phyloP scores from a whole-genome alignment of 2,888 invertebrate genomes.

The Spilosoma lubricipeda region DNA sequence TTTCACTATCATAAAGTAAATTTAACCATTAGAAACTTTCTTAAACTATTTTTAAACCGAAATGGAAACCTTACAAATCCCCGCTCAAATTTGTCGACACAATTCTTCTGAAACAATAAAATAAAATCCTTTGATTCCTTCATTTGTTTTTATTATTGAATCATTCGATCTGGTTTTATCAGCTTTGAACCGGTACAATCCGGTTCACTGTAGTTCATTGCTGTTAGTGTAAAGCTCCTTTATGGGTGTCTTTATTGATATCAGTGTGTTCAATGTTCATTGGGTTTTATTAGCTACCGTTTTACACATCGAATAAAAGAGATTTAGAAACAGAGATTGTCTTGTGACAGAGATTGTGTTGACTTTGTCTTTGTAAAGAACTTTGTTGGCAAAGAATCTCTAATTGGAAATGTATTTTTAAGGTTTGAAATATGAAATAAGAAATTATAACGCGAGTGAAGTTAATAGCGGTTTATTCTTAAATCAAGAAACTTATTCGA shows the following conservation, averaged over 20 bases:
- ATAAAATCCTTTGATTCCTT: constrained; percentile 21
- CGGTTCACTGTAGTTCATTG: constrained; percentile 35
- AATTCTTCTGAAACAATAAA: constrained; percentile 29
- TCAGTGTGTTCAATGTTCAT: constrained; percentile 18
- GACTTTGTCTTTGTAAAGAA: background rate
- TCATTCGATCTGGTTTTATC: constrained; percentile 45
- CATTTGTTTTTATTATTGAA: constrained; percentile 52
- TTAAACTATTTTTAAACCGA: background rate
- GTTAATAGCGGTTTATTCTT: too few species aligned
- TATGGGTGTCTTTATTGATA: constrained; percentile 45
- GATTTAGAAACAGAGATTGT: background rate
- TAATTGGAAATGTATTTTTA: background rate
- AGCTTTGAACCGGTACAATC: constrained; percentile 30
- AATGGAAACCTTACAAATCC: background rate
- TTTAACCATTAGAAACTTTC: background rate
- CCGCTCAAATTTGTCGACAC: constrained; percentile 9
- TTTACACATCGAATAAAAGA: constrained; percentile 11
- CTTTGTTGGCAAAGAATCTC: background rate
- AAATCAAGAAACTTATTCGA: background rate
- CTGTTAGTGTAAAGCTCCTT: constrained; percentile 48
- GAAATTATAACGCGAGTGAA: too few species aligned
- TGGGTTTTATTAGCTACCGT: constrained; percentile 18
- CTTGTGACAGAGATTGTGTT: background rate
- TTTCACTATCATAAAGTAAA: background rate
- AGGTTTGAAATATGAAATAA: too few species aligned